Percentiles rank a stretch among this genome's conserved stretches.
Evolutionary conservation across 1,140 invertebrate species (phyloP).

Genomic region (Bombyx mandarina): DNA sequence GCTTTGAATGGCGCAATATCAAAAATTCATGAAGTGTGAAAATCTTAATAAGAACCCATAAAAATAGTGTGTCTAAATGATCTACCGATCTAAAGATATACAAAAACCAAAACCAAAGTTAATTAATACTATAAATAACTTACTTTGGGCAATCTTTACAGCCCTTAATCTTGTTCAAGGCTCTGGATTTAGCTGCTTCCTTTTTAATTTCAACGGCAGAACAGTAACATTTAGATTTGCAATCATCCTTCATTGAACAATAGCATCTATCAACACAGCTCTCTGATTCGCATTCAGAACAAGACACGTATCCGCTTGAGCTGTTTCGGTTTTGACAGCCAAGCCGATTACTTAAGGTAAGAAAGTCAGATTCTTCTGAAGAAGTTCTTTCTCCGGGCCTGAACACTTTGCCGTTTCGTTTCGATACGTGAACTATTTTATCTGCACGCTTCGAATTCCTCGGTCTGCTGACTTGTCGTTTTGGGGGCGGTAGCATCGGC

Average conservation of each 20-base stretch:
- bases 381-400: constrained; percentile 67
- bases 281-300: constrained; percentile 89
- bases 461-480: constrained; percentile 52
- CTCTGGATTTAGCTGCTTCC: constrained; percentile 33
- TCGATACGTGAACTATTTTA: constrained; percentile 47
- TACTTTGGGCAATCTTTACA: constrained; percentile 61
- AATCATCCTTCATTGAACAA: constrained; percentile 72
- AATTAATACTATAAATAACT: constrained; percentile 22
- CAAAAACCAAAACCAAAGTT: background rate
- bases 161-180: constrained; percentile 40
- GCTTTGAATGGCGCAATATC: no score
- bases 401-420: constrained; percentile 50
- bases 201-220: constrained; percentile 35
- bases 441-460: constrained; percentile 62
- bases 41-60: no score
- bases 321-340: constrained; percentile 77
- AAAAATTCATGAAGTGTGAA: no score
- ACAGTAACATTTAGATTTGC: constrained; percentile 51
- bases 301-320: constrained; percentile 84
- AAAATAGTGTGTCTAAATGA: no score
- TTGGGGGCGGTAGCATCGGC: constrained; percentile 46
- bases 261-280: constrained; percentile 84
- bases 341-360: constrained; percentile 67
- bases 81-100: background rate
- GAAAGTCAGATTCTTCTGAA: constrained; percentile 77